Base-by-base conservation (phyloP, 2,888 invertebrate species). In the Thera britannica region DNA sequence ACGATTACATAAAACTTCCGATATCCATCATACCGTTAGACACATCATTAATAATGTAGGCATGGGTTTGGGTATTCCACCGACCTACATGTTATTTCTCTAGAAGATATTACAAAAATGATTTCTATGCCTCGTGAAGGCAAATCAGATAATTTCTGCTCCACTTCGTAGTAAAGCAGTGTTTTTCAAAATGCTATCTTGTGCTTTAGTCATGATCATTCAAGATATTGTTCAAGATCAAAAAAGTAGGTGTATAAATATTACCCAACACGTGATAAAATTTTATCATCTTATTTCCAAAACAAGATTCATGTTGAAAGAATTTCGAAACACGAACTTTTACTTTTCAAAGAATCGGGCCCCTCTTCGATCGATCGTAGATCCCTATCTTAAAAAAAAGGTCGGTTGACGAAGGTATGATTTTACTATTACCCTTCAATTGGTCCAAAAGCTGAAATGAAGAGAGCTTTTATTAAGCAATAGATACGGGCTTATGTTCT, bases 1-100 rank as follows among this genome's bases (percentile, higher is more conserved):
- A 74, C 70, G 70, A 76, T 88, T 86, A 82, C 79, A 79, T 83
- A 84, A 83, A 79, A 75, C 75, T 74, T 75, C 65, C 67, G 52
- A 63, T 72, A 77, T 77, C 79, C 77, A 79, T 78, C 65, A 75
- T 74, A 76, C 66, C 60, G 74, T 69, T 61, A 59, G 52, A 34
- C 51, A 65, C 55, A 66, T 68, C 67, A 77, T 79, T 77, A 75
- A 73, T 67, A 67, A 78, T 80, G 77, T 77, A 78, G 77, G 72
- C 77, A 69, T 65, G 62, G 64, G 72, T 77, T 67, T 66, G 62
- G 62, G 65, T 54, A 64, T 64, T 71, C 64, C 62, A 69, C 63
- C 36, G 41, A 67, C 66, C 44, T 46, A 46, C 44, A 46, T 66
- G 58, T 66, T 46, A 72, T 75, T 44, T 41, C 51, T 34, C 51